A percentile compares a stretch with the other conserved stretches of the same genome.
These are phyloP conservation scores for Nicator chloris DNA, from an alignment of 2,113 vertebrate species.

Conservation along the genomic window DNA sequence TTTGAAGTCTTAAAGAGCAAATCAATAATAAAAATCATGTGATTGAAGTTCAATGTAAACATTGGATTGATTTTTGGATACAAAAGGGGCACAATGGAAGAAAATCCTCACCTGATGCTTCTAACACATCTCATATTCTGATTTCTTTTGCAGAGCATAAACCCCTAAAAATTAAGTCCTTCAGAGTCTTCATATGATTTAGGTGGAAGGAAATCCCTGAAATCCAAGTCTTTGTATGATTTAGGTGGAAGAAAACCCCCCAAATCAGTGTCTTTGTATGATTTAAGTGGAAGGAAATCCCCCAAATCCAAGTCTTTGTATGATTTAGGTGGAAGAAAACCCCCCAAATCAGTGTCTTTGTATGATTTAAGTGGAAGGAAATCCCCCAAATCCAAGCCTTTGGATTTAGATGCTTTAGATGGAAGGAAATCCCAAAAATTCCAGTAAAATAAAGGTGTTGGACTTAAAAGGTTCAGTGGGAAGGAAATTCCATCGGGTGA, in stretches of 20 bases:
- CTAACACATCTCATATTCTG: constrained; percentile 75
- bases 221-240: not conserved
- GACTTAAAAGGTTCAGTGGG: not conserved
- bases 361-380: not conserved
- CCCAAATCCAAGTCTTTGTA: not conserved
- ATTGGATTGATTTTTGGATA: constrained; percentile 70
- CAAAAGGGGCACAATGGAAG: constrained; percentile 30
- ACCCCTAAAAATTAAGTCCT: not conserved
- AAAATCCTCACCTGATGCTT: constrained; percentile 76
- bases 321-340: not conserved
- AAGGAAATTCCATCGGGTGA: not conserved
- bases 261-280: not conserved
- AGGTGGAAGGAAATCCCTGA: not conserved
- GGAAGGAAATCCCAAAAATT: not conserved
- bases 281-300: not conserved
- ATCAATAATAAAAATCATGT: not conserved
- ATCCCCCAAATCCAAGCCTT: not conserved
- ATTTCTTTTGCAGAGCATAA: constrained; percentile 66
- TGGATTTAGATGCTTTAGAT: rapidly evolving
- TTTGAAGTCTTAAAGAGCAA: not conserved
- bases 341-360: not conserved
- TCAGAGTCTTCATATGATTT: not conserved
- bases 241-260: not conserved
- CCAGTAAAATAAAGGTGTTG: not conserved
- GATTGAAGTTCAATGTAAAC: constrained; percentile 62